Evolutionary conservation across 2,888 invertebrate species (phyloP).

Genomic region (Nephrocerus scutellatus): DNA sequence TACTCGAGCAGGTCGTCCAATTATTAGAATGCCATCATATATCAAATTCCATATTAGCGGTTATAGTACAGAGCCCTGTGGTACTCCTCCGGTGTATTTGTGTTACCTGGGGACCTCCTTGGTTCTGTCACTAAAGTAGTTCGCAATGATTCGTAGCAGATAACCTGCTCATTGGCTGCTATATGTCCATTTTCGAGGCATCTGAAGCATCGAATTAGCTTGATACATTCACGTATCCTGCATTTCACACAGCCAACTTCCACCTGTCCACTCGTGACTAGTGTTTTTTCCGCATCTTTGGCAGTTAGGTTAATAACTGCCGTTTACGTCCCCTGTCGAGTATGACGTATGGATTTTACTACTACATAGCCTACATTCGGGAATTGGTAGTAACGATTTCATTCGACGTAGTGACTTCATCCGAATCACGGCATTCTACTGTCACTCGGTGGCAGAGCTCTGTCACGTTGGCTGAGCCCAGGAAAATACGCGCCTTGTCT

Average conservation of each 20-base stretch:
- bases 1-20: too few relatives aligned
- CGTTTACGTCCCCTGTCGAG: not conserved
- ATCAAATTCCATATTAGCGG: too few relatives aligned
- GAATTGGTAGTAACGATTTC: not conserved
- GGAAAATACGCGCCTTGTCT: not conserved
- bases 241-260: slow-evolving; percentile 1
- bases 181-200: slow-evolving; percentile 3
- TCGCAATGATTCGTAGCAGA: too few relatives aligned
- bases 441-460: not conserved
- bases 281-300: not conserved
- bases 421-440: not conserved
- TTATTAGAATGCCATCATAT: too few relatives aligned
- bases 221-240: not conserved
- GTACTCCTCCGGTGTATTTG: too few relatives aligned
- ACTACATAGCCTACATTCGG: not conserved
- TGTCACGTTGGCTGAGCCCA: not conserved
- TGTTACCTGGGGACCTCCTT: too few relatives aligned
- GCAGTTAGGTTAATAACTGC: not conserved
- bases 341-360: not conserved
- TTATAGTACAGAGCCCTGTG: too few relatives aligned
- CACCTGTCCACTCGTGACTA: not conserved
- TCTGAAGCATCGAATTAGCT: slow-evolving; percentile 1
- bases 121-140: too few relatives aligned
- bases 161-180: too few relatives aligned
- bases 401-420: slow-evolving; percentile 1